Evolutionary conservation across 1,140 invertebrate genomes (phyloP), one percentile per base, ranked within the genome.

Genomic region (Drosophila azteca): DNA sequence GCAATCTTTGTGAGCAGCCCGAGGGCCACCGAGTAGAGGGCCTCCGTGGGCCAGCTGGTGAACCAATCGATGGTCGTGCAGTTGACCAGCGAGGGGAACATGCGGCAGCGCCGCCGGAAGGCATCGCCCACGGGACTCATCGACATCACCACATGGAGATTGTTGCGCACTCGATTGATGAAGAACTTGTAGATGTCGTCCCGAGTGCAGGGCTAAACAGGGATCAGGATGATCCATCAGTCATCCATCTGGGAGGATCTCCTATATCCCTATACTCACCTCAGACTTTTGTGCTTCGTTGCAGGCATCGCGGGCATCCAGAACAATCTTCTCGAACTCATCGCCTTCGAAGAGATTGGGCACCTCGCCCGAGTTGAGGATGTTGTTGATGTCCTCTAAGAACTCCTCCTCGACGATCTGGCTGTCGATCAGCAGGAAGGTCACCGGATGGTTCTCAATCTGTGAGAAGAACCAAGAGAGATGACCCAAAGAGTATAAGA

Each of bases 51-150:
- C 97, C 97, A 98, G 70, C 96, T 96, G 65, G 94, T 95, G 91
- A 97, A 98, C 97, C 97, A 98, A 91, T 98, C 96, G 58, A 98
- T 98, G 0, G 97, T 98, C 79, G 97, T 98, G 89, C 97, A 98
- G 85, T 98, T 98, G 0, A 98, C 96, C 44, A 98, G 92, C 0
- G 97, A 98, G 1, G 97, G 97, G 91, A 98, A 98, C 94, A 97
- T 96, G 49, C 95, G 93, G 77, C 95, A 96, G 5, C 95, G 93
- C 7, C 95, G 92, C 43, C 95, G 95, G 90, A 98, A 98, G 1
- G 95, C 94, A 90, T 96, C 96, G 1, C 96, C 96, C 29, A 97
- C 96, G 4, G 95, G 97, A 93, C 96, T 97, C 96, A 97, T 97
- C 48, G 96, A 97, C 13, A 97, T 94, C 49, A 97, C 96, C 2